phyloP scores from a whole-genome alignment of 2,888 invertebrate species.

The Erannis defoliaria region DNA sequence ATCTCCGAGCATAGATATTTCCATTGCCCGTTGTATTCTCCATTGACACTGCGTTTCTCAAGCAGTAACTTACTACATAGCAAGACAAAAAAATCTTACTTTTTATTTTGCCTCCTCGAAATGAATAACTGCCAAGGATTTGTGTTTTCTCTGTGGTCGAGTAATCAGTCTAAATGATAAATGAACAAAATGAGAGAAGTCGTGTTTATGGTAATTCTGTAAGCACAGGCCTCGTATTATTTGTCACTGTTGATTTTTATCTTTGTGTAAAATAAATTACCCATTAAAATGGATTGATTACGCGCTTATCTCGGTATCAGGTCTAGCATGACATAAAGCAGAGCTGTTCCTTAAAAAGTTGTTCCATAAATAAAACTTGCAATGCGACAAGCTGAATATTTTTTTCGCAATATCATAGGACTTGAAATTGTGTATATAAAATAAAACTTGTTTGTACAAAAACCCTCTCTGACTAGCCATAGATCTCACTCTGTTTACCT shows the following conservation, averaged over 20 bases:
- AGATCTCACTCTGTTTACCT: no score
- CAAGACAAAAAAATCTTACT: no score
- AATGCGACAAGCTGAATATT: no score
- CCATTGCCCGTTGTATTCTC: no score
- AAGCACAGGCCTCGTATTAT: slow-evolving; percentile 13
- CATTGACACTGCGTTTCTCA: no score
- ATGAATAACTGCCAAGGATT: background rate
- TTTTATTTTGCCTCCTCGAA: no score
- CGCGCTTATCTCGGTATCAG: slow-evolving; percentile 19
- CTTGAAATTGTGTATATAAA: background rate
- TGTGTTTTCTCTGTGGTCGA: background rate
- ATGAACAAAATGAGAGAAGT: slow-evolving; percentile 21
- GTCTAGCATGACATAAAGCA: slow-evolving; percentile 3
- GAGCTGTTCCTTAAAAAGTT: background rate
- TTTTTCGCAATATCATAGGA: background rate
- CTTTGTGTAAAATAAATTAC: slow-evolving; percentile 27
- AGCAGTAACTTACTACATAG: no score
- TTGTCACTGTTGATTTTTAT: slow-evolving; percentile 28
- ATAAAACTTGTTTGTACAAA: no score
- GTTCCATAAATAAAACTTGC: background rate
- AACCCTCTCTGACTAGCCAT: no score
- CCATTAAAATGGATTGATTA: slow-evolving; percentile 30
- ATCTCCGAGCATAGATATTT: no score
- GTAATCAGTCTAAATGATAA: slow-evolving; percentile 22
- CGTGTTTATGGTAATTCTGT: slow-evolving; percentile 29